phyloP scores from a whole-genome alignment of 2,888 invertebrate species.

The Dioctria rufipes region DNA sequence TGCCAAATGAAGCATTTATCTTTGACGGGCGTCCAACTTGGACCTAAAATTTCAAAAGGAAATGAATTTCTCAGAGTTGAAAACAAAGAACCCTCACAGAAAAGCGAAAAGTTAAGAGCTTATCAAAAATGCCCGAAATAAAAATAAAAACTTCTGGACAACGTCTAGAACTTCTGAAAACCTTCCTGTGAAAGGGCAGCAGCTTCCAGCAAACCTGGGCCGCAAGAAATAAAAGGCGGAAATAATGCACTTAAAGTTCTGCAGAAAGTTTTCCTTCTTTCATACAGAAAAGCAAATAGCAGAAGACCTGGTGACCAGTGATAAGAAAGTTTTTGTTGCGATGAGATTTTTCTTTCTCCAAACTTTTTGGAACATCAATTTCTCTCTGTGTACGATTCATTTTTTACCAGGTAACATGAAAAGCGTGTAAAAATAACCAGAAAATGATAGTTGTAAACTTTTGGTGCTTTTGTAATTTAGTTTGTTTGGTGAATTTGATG shows the following conservation, averaged over 20 bases:
- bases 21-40: background rate
- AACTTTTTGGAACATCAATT: conserved; percentile 26
- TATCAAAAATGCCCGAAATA: conserved; percentile 43
- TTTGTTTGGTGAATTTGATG: background rate
- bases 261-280: conserved; percentile 30
- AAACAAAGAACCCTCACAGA: conserved; percentile 1
- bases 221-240: conserved; percentile 46
- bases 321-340: conserved; percentile 36
- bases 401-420: conserved; percentile 33
- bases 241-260: conserved; percentile 48
- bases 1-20: too few relatives aligned
- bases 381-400: background rate
- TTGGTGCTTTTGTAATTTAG: conserved; percentile 2
- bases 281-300: conserved; percentile 16
- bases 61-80: conserved; percentile 30
- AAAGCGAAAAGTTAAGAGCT: conserved; percentile 37
- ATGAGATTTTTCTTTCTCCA: conserved; percentile 36
- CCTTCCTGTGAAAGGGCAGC: conserved; percentile 6
- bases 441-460: conserved; percentile 24
- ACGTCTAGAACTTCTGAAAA: conserved; percentile 21
- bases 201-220: conserved; percentile 27
- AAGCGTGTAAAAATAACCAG: conserved; percentile 17
- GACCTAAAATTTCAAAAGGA: conserved; percentile 8
- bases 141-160: conserved; percentile 36
- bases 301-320: conserved; percentile 44